Evolutionary conservation across 2,113 vertebrate species (phyloP), one percentile per base, ranked within the genome.

Genomic region (Tylochromis polylepis): DNA sequence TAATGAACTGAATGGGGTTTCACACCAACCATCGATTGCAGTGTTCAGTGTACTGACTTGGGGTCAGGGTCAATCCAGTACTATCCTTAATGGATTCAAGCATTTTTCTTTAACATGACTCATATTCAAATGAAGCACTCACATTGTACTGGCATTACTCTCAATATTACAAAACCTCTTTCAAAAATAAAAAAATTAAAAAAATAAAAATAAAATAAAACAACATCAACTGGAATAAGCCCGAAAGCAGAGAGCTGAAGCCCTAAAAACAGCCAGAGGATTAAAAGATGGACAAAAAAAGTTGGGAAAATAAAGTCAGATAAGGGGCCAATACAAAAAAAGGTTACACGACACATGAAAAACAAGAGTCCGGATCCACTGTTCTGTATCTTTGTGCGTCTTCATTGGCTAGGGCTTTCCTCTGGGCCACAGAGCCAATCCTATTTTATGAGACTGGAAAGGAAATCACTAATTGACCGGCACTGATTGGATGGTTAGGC

Each of bases 391-490:
- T 86, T 67, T 62, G 31, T 81, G 56, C 9, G 53, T 49, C 60
- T 87, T 88, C 84, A 82, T 82, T 70, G 87, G 79, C 58, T 29
- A 3, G 16, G 56, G 62, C 49, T 85, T 88, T 85, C 46, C 85
- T 85, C 24, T 72, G 79, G 81, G 89, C 87, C 83, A 89, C 88
- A 56, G 85, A 89, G 92, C 86, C 82, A 89, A 88, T 43, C 83
- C 79, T 58, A 90, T 88, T 93, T 94, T 94, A 94, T 85, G 90
- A 93, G 90, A 85, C 62, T 81, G 43, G 87, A 95, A 90, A 93
- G 93, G 94, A 95, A 95, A 94, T 95, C 89, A 90, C 95, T 95
- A 95, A 96, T 93, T 95, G 95, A 95, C 89, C 75, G 59, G 75
- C 72, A 90, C 84, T 81, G 92, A 94, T 94, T 95, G 94, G 92